These are phyloP conservation scores for Saiga tatarica DNA, from an alignment of 2,113 vertebrate species.

Conservation along the genomic window DNA sequence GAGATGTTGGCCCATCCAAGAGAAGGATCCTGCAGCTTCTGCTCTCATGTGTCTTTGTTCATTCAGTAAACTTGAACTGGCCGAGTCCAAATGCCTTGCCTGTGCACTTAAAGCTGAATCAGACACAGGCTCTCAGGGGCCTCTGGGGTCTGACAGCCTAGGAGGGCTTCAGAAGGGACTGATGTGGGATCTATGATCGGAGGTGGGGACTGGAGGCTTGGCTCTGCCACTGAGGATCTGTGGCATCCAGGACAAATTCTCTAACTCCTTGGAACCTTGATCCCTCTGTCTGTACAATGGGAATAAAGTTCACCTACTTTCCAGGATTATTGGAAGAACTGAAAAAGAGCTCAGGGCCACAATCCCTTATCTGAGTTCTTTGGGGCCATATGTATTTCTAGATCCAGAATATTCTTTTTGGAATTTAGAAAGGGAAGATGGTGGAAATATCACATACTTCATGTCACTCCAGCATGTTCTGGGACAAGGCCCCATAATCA, in stretches of 20 bases:
- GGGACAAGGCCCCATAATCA: not conserved
- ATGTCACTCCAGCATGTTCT: not conserved
- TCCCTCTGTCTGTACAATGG: not conserved
- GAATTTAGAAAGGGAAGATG: not conserved
- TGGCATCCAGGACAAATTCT: no score
- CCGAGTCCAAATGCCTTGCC: accelerated
- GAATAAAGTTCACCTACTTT: not conserved
- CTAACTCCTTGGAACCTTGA: not conserved
- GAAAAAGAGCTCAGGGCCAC: not conserved
- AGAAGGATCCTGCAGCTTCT: not conserved
- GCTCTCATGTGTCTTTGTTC: accelerated
- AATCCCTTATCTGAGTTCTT: not conserved
- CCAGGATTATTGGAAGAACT: not conserved
- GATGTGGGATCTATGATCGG: accelerated
- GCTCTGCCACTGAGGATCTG: not conserved
- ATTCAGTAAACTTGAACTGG: no score
- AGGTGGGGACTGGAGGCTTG: not conserved
- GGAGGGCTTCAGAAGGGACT: not conserved
- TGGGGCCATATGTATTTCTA: not conserved
- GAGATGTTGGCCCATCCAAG: not conserved
- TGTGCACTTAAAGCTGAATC: not conserved
- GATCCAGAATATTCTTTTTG: not conserved
- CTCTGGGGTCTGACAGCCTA: not conserved
- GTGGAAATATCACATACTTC: not conserved
- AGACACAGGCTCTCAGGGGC: not conserved